phyloP scores from a whole-genome alignment of 2,113 vertebrate species.

The Marmota monax region DNA sequence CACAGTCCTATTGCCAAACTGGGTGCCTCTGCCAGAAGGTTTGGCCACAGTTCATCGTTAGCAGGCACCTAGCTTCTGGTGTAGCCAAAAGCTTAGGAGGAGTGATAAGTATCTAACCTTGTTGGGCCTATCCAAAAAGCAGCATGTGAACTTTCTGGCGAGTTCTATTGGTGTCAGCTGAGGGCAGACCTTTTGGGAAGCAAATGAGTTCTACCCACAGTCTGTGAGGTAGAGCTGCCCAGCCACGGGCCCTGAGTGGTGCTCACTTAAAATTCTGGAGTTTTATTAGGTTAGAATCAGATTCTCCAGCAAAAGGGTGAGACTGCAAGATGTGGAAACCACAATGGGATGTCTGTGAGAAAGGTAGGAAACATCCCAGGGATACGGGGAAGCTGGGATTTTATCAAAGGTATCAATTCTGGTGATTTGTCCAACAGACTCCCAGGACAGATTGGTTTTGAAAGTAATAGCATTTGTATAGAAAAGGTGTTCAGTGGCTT shows the following conservation, averaged over 20 bases:
- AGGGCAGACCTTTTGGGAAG: conserved; percentile 45
- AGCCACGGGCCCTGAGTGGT: not conserved
- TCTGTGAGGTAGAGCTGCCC: not conserved
- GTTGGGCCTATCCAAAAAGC: conserved; percentile 1
- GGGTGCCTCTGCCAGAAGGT: not conserved
- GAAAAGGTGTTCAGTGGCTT: not conserved
- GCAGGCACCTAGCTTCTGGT: not conserved
- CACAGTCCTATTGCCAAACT: not conserved
- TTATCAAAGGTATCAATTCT: not conserved
- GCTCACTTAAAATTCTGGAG: not conserved
- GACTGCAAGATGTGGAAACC: not conserved
- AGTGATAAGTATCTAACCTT: not conserved
- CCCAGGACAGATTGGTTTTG: not conserved
- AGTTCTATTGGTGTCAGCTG: not conserved
- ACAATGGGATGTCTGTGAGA: not conserved
- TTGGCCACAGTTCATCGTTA: not conserved
- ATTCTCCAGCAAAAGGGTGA: not conserved
- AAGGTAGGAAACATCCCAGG: not conserved
- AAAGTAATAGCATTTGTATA: not conserved
- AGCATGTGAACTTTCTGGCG: conserved; percentile 62
- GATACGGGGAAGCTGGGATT: not conserved
- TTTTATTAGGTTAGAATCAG: not conserved
- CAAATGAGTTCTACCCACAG: not conserved
- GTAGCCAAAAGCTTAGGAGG: not conserved
- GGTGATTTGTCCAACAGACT: not conserved